Evolutionary conservation across 1,140 invertebrate species (phyloP).

Genomic region (Rhynchophorus ferrugineus): DNA sequence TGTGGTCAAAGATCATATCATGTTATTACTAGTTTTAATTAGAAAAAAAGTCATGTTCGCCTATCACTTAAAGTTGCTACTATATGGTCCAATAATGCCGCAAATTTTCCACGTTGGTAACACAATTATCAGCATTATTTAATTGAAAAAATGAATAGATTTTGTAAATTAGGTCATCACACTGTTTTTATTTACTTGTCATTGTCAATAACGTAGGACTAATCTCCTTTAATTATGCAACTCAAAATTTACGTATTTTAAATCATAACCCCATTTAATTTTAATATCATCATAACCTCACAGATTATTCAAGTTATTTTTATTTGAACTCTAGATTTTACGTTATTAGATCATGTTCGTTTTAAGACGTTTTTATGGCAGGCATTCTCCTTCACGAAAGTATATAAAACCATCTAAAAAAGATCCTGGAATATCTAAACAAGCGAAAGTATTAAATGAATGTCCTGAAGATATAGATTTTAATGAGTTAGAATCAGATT

Average conservation of each 20-base stretch:
- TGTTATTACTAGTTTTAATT: no score
- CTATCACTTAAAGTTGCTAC: no score
- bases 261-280: neutral
- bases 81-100: no score
- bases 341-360: neutral
- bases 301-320: no score
- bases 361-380: constrained; percentile 6
- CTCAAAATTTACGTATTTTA: neutral
- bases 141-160: no score
- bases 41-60: no score
- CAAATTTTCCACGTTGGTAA: no score
- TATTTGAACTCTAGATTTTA: neutral
- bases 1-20: neutral
- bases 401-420: constrained; percentile 5
- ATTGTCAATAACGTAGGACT: neutral
- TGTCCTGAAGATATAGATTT: constrained; percentile 36
- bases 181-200: neutral
- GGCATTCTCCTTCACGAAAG: neutral
- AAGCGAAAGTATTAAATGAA: constrained; percentile 7
- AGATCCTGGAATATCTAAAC: constrained; percentile 17
- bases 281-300: no score
- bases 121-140: no score
- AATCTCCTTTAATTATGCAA: neutral
- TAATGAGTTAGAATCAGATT: constrained; percentile 46
- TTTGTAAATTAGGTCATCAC: no score